Percentiles rank a stretch among this genome's conserved stretches.
Conservation (phyloP, 1,140 invertebrate genomes). For the Drosophila auraria region DNA sequence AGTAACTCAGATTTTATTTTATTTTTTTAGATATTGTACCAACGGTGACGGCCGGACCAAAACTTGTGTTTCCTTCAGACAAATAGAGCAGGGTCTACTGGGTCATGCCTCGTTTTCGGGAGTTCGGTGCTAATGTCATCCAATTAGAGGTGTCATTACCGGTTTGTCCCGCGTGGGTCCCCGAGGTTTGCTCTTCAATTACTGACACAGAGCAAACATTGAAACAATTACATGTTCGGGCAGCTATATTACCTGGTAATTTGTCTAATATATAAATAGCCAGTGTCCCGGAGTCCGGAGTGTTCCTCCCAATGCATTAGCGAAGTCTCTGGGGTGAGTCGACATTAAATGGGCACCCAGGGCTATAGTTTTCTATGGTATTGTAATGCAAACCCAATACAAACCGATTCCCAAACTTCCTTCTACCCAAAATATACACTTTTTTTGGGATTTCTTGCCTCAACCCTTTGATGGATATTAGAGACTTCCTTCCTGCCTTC, state of each 20-base stretch:
- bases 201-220: constrained; percentile 61
- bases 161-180: constrained; percentile 60
- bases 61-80: background rate
- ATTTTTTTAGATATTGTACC: background rate
- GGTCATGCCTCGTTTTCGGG: constrained; percentile 14
- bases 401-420: background rate
- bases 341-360: background rate
- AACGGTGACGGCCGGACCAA: background rate
- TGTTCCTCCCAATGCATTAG: constrained; percentile 66
- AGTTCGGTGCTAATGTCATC: constrained; percentile 67
- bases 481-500: background rate
- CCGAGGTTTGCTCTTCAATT: constrained; percentile 74
- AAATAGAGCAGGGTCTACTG: constrained; percentile 30
- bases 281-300: constrained; percentile 1
- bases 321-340: constrained; percentile 11
- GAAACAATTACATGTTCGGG: constrained; percentile 75
- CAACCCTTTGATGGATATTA: constrained; percentile 28
- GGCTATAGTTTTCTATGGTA: background rate
- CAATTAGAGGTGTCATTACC: constrained; percentile 84
- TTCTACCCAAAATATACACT: background rate
- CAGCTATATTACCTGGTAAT: constrained; percentile 73
- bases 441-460: background rate
- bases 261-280: constrained; percentile 78
- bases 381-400: constrained; percentile 10
- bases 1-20: background rate